Conservation (phyloP, 2,797 vertebrate species). For the Botia almorhae region DNA sequence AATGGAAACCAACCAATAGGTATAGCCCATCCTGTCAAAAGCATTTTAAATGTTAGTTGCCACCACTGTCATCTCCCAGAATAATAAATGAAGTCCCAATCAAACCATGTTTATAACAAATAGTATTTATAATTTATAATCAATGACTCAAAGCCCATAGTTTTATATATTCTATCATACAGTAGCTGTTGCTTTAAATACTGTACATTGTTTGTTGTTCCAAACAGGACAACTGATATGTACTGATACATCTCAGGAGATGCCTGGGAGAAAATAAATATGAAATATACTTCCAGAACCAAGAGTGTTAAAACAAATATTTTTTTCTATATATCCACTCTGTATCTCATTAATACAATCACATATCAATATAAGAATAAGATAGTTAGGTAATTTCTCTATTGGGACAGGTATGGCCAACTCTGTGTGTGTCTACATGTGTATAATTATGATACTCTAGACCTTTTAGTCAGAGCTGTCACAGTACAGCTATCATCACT, state of each 20-base stretch:
- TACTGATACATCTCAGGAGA: conserved; percentile 55
- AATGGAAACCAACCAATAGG: no score
- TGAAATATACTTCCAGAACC: not conserved
- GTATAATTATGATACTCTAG: conserved; percentile 78
- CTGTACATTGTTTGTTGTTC: no score
- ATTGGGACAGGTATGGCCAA: conserved; percentile 46
- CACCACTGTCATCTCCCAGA: no score
- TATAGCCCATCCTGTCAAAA: no score
- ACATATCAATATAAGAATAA: conserved; percentile 11
- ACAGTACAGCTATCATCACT: conserved; percentile 68
- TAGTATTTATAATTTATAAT: no score
- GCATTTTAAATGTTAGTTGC: no score
- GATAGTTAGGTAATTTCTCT: conserved; percentile 30
- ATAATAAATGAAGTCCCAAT: no score
- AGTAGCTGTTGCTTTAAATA: no score
- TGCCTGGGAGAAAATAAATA: conserved; percentile 69
- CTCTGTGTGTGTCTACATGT: conserved; percentile 69
- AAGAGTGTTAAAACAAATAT: not conserved
- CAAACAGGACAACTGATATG: no score
- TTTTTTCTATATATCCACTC: conserved; percentile 62
- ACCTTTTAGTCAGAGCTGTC: conserved; percentile 69
- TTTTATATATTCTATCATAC: no score
- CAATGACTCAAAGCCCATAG: no score
- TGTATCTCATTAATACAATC: conserved; percentile 22
- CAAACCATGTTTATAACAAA: no score